These are phyloP conservation scores for Eolophus roseicapilla DNA, from an alignment of 2,113 vertebrate species.

Conservation along the genomic window DNA sequence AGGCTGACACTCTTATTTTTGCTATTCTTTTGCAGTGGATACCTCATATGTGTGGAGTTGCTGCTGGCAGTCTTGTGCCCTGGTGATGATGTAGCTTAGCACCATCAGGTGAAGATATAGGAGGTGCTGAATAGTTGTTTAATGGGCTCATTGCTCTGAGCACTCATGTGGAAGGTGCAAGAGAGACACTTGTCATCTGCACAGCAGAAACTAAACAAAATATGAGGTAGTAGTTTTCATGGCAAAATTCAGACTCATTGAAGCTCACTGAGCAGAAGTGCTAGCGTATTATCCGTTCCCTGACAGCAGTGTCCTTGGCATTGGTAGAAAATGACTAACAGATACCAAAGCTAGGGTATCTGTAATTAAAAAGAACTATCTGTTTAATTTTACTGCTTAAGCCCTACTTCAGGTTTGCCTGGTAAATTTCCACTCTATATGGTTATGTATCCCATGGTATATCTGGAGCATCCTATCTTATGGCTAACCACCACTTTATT, in stretches of 20 bases:
- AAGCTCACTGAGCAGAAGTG: neutral
- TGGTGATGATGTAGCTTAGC: neutral
- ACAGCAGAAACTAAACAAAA: neutral
- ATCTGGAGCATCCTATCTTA: neutral
- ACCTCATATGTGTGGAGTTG: neutral
- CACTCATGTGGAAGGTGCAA: conserved; percentile 4
- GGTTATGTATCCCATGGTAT: neutral
- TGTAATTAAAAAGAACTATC: neutral
- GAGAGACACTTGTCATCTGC: neutral
- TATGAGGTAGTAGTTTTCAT: conserved; percentile 15
- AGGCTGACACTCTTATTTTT: neutral
- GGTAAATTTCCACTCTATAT: neutral
- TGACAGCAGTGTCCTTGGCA: neutral
- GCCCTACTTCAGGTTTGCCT: neutral
- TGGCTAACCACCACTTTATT: neutral
- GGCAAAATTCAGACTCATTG: neutral
- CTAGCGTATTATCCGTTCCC: neutral
- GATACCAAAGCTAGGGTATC: neutral
- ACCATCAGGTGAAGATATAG: neutral
- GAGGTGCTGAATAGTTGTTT: neutral
- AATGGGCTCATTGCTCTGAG: neutral
- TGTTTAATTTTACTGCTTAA: neutral
- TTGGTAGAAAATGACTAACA: neutral
- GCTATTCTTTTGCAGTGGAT: neutral
- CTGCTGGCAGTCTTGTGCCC: neutral